Percentiles rank a stretch among this genome's conserved stretches.
Evolutionary conservation across 2,888 invertebrate species (phyloP).

Genomic region (Endomychus coccineus): DNA sequence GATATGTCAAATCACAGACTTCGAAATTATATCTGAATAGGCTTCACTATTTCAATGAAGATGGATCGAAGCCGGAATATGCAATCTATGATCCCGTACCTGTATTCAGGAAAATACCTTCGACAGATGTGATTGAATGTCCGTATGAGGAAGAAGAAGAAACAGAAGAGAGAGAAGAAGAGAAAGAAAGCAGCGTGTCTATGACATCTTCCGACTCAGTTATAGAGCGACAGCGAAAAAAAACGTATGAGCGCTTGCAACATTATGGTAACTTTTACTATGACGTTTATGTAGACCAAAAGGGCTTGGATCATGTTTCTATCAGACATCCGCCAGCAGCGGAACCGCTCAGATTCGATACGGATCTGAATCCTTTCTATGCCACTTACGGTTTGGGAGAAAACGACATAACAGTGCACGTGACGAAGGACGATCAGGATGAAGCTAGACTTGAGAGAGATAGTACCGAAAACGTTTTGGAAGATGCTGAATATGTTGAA

Average conservation of each 20-base stretch:
- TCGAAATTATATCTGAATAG: slow-evolving; percentile 10
- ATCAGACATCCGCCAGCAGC: slow-evolving; percentile 3
- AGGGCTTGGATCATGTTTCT: slow-evolving; percentile 8
- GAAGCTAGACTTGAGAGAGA: background rate
- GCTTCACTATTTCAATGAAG: slow-evolving; percentile 1
- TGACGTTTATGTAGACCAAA: slow-evolving; percentile 5
- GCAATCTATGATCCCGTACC: background rate
- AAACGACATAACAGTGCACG: slow-evolving; percentile 10
- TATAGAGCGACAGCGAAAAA: slow-evolving; percentile 7
- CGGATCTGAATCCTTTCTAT: slow-evolving; percentile 8
- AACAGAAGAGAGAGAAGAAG: background rate
- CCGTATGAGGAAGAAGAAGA: slow-evolving; percentile 1
- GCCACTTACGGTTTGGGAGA: slow-evolving; percentile 8
- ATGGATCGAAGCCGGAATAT: background rate
- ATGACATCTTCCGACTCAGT: slow-evolving; percentile 8
- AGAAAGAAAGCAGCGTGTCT: slow-evolving; percentile 1
- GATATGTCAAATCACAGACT: slow-evolving; percentile 4
- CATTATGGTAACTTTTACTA: slow-evolving; percentile 8
- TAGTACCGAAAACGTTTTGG: slow-evolving; percentile 5
- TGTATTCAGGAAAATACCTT: slow-evolving; percentile 6
- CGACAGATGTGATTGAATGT: slow-evolving; percentile 7
- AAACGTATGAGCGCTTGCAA: slow-evolving; percentile 9
- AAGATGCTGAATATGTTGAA: slow-evolving; percentile 8
- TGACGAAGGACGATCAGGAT: slow-evolving; percentile 9
- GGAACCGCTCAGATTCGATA: slow-evolving; percentile 6